Evolutionary conservation across 2,888 invertebrate species (phyloP).

Genomic region (Balanococcus diminutus): DNA sequence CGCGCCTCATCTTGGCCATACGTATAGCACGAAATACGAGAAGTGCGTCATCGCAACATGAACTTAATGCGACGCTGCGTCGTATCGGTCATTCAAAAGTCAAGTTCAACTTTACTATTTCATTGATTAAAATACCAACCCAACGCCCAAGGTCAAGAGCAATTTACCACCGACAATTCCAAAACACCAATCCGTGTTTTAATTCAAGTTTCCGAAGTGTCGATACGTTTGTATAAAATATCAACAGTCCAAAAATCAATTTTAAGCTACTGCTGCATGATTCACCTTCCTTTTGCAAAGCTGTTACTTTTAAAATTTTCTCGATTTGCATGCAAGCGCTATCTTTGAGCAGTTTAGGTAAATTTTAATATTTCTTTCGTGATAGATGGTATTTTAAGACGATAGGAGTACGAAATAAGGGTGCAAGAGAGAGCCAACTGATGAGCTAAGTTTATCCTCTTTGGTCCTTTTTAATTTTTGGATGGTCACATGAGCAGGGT

Average conservation of each 20-base stretch:
- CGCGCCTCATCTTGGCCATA: background rate
- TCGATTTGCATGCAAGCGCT: background rate
- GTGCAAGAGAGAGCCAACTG: background rate
- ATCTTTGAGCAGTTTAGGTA: background rate
- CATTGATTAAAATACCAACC: constrained; percentile 21
- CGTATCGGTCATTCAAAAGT: background rate
- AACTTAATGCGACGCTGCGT: too few relatives aligned
- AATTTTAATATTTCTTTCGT: background rate
- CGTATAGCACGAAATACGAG: too few relatives aligned
- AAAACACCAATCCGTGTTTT: background rate
- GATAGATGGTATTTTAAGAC: background rate
- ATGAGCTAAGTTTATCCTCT: too few relatives aligned
- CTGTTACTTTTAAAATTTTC: background rate
- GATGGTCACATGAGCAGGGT: too few relatives aligned
- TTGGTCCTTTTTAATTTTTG: too few relatives aligned
- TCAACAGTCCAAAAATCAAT: background rate
- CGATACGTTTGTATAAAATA: background rate
- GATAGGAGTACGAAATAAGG: background rate
- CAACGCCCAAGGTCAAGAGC: background rate
- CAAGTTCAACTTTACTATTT: constrained; percentile 32
- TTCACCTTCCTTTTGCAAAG: background rate
- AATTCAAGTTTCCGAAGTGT: background rate
- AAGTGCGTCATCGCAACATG: background rate
- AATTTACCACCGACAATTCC: background rate
- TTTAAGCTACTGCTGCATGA: background rate